Percentiles rank a stretch among this genome's conserved stretches.
Conservation (phyloP, 2,797 vertebrate species). For the Harpagifer antarcticus region DNA sequence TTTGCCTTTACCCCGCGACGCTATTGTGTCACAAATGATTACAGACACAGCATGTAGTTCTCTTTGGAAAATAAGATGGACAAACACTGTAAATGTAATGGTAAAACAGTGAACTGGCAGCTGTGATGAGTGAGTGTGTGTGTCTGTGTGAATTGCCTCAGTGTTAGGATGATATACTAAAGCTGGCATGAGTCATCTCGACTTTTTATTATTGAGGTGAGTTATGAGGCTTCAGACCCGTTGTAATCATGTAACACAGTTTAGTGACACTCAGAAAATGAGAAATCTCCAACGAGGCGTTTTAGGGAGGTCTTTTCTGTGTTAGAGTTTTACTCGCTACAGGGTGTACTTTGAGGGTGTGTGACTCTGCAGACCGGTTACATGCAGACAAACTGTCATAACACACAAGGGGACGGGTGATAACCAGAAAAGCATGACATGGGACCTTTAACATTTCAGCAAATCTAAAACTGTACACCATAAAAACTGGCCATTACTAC, state of each 20-base stretch:
- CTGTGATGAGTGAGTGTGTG: background rate
- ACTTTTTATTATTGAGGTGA: conserved; percentile 58
- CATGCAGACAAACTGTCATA: no score
- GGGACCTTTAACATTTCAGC: background rate
- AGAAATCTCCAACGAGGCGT: no score
- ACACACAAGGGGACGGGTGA: no score
- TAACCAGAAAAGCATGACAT: no score
- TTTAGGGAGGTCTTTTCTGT: no score
- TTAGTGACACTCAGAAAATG: background rate
- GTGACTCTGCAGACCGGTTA: no score
- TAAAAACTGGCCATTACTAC: background rate
- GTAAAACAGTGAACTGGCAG: background rate
- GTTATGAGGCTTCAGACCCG: conserved; percentile 33
- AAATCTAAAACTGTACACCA: background rate
- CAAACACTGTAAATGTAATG: background rate
- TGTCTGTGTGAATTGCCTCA: background rate
- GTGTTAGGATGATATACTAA: conserved; percentile 35
- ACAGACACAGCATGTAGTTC: no score
- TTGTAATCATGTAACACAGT: conserved; percentile 41
- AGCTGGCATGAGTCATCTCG: conserved; percentile 35
- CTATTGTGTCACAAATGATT: no score
- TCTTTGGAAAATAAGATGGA: no score
- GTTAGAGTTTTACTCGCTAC: no score
- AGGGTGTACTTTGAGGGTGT: no score
- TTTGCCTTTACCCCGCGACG: no score